Base-by-base conservation (phyloP, 2,888 invertebrate genomes). In the Zonitis immaculata region DNA sequence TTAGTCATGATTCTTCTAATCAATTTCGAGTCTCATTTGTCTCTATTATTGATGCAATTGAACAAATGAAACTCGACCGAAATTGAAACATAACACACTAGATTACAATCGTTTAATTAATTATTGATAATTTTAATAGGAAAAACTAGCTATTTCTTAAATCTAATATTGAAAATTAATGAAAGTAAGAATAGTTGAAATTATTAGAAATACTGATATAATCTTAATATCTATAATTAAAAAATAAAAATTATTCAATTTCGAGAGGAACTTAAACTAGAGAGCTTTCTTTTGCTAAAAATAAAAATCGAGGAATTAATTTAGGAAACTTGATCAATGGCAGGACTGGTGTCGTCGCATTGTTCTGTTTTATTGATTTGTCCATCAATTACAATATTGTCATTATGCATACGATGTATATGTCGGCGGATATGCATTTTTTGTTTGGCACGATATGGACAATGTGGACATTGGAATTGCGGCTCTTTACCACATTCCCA, bases 401-500 rank as follows among this genome's bases (percentile, higher is more conserved):
- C 44, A 14, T 85, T 84, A 69, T 87, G 87, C 87, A 87, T 87
- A 57, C 87, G 79, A 75, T 86, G 85, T 80, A 87, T 85, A 76
- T 88, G 88, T 47, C 87, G 80, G 9, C 47, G 20, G 68, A 89
- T 88, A 75, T 89, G 88, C 88, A 89, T 89, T 79, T 89, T 89
- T 75, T 89, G 88, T 72, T 89, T 89, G 70, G 89, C 89, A 67
- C 88, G 83, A 75, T 89, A 89, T n/a, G 86, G 86, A 77, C 90
- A 90, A 77, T 86, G 87, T 20, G 87, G 86, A 74, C 91, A 91
- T 71, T 86, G 86, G 75, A 89, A 89, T 75, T 88, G 88, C 14
- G 89, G 89, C 75, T 89, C 89, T 75, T 89, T 89, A 70, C 89
- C 88, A 76, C 89, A 89, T 76, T 89, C 89, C 89, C 89, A 89